A percentile compares a stretch with the other conserved stretches of the same genome.
phyloP scores from a whole-genome alignment of 1,140 invertebrate species.

The Drosophila insularis region DNA sequence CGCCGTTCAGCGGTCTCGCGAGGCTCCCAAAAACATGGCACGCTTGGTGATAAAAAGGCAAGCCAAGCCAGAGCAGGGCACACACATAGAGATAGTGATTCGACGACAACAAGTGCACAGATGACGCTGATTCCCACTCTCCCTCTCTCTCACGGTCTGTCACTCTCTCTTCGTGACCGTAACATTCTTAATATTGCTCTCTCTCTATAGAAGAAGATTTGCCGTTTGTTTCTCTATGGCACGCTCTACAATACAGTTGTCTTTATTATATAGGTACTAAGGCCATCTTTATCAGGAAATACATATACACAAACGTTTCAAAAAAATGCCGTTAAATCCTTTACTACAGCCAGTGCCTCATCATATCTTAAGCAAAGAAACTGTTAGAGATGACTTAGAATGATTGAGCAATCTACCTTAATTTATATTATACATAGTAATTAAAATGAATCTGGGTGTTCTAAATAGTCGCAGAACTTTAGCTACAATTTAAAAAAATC shows the following conservation, averaged over 20 bases:
- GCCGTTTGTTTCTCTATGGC: not conserved
- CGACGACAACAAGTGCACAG: slow-evolving; percentile 1
- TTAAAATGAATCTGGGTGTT: no score
- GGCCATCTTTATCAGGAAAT: not conserved
- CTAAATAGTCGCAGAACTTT: no score
- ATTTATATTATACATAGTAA: no score
- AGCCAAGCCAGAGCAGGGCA: slow-evolving; percentile 1
- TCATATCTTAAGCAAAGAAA: no score
- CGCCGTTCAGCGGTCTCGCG: not conserved
- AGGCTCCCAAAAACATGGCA: not conserved
- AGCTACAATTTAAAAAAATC: no score
- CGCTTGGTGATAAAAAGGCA: slow-evolving; percentile 5
- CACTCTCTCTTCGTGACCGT: no score
- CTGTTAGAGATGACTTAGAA: no score
- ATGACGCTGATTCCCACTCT: not conserved
- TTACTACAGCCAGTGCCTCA: not conserved
- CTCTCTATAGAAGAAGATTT: not conserved
- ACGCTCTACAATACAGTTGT: not conserved
- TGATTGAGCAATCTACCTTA: no score
- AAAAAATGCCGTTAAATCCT: not conserved
- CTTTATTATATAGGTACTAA: not conserved
- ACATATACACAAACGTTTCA: not conserved
- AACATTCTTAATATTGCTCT: no score
- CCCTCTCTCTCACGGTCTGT: not conserved
- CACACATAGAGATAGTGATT: not conserved